Base-by-base conservation (phyloP, 2,113 vertebrate genomes). In the Beaufortia kweichowensis region DNA sequence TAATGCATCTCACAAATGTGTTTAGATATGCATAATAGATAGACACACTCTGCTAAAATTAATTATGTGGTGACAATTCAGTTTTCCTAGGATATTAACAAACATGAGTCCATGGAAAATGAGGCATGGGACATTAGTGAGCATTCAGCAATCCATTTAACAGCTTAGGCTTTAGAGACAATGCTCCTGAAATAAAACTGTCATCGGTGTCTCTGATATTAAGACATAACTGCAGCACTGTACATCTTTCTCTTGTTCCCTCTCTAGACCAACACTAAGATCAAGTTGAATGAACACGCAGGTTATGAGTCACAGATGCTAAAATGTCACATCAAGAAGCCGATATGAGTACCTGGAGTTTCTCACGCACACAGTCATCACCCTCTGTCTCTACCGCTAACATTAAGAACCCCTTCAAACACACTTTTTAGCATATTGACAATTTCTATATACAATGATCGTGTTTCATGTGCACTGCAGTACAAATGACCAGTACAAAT, bases 1-100 rank as follows among this genome's bases (percentile, higher is more conserved):
- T 15, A 43, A 21, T 60, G 23, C 43, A 39, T 72, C 69, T 72
- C 35, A 46, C 69, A 43, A 39, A 72, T 59, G 15, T 72, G 21
- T 60, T 72, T 60, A 28, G 33, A 29, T 28, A 23, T 5, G 23
- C 33, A 43, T 60, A 41, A 72, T 72, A 59, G 56, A 60, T 21
- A n/a, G 35, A 60, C 21, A 57, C 31, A 23, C 24, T 60, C 17
- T 6, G 21, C 33, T 43, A 28, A n/a, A 60, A 7, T 29, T 39
- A 2, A 72, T 55, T 70, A 28, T 57, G 19, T 55, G 24, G 26
- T 21, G 24, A 72, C 3, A 60, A 72, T 43, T 50, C 59, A 19
- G 2, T 64, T 75, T 39, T 33, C 26, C 6, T 23, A 64, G 46
- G 28, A 63, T 63, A 50, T 50, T 28, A 74, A 35, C 35, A 26